These are phyloP conservation scores for Ariopsis seemanni DNA, from an alignment of 2,113 vertebrate species.

Conservation along the genomic window DNA sequence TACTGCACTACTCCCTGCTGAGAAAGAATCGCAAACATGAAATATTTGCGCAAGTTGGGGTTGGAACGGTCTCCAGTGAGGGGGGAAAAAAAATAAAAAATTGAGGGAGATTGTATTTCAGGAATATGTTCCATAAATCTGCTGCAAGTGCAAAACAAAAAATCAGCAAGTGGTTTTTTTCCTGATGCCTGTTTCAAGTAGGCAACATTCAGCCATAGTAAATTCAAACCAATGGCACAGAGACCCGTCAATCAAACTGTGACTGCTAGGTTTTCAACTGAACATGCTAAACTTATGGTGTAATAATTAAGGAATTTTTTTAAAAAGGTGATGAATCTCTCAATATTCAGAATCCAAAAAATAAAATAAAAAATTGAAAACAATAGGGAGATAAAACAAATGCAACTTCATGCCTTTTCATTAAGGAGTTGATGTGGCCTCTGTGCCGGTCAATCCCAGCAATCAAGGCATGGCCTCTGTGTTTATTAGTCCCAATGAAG, in stretches of 20 bases:
- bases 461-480: background rate
- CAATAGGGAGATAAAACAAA: background rate
- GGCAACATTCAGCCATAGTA: background rate
- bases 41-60: constrained; percentile 42
- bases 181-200: background rate
- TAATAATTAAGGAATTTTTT: too few species aligned
- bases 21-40: constrained; percentile 40
- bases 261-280: background rate
- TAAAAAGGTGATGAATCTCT: background rate
- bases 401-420: background rate
- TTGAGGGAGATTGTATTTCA: constrained; percentile 48
- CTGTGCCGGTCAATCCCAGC: background rate
- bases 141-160: background rate
- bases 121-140: constrained; percentile 41
- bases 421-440: background rate
- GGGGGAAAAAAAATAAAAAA: background rate
- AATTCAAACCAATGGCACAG: background rate
- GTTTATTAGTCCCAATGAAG: background rate
- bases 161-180: background rate
- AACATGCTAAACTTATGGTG: background rate
- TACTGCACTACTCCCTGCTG: constrained; percentile 36
- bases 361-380: too few species aligned
- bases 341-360: background rate
- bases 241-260: background rate
- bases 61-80: constrained; percentile 32